Conservation (phyloP, 2,113 vertebrate genomes). For the Numida meleagris region DNA sequence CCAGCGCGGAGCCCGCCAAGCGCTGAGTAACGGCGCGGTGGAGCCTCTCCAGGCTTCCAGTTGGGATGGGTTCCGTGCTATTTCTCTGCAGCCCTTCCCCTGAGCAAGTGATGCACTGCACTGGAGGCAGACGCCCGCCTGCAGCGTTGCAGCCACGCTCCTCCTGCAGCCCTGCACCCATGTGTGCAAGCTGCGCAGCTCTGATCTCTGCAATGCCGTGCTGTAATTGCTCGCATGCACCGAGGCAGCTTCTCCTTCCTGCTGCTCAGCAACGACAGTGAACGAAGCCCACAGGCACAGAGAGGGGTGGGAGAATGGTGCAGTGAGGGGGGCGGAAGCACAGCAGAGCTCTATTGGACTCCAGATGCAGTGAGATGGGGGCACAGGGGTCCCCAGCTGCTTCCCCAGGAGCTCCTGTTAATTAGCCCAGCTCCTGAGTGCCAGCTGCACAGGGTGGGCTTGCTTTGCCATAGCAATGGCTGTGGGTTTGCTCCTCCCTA, state of each 20-base stretch:
- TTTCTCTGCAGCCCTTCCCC: neutral
- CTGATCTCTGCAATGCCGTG: accelerated
- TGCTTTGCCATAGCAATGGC: neutral
- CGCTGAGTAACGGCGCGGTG: neutral
- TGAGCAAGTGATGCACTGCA: neutral
- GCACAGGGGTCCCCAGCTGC: no score
- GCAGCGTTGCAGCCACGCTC: accelerated
- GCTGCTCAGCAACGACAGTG: neutral
- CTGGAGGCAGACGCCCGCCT: accelerated
- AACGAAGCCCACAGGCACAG: accelerated
- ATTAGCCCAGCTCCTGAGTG: neutral
- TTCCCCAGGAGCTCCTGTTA: neutral
- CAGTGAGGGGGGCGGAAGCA: neutral
- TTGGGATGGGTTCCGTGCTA: accelerated
- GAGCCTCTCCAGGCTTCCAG: neutral
- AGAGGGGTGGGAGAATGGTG: neutral
- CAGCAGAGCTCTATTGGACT: neutral
- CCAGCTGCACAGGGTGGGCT: neutral
- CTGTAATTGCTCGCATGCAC: neutral
- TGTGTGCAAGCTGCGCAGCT: neutral
- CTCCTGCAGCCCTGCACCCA: no score
- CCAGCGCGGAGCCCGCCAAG: neutral
- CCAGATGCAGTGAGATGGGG: accelerated
- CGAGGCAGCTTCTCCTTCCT: neutral
- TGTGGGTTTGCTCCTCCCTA: neutral